Percentiles rank a stretch among this genome's conserved stretches.
Conservation (phyloP, 2,888 invertebrate species). For the Acleris sparsana region DNA sequence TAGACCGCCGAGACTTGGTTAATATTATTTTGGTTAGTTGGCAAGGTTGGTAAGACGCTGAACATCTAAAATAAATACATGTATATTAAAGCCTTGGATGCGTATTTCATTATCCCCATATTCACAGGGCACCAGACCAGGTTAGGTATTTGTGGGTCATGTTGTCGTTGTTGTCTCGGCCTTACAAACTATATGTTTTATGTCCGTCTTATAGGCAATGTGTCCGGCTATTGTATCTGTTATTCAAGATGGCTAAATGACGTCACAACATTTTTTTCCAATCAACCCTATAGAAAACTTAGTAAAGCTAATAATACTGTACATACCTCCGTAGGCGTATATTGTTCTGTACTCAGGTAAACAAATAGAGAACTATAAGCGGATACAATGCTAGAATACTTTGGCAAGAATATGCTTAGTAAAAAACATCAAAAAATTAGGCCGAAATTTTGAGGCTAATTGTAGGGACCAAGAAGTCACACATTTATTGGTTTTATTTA, state of each 20-base stretch:
- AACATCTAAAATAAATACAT: too few species aligned
- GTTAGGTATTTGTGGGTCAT: too few species aligned
- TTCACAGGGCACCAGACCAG: too few species aligned
- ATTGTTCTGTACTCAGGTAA: conserved; percentile 34
- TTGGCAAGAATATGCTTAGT: conserved; percentile 66
- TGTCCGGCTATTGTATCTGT: not conserved
- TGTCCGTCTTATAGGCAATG: too few species aligned
- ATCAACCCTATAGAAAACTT: conserved; percentile 51
- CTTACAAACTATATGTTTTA: too few species aligned
- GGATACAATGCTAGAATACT: conserved; percentile 50
- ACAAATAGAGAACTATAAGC: conserved; percentile 21
- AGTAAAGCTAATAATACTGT: conserved; percentile 83
- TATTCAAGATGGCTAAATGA: not conserved
- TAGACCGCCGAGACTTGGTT: too few species aligned
- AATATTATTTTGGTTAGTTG: too few species aligned
- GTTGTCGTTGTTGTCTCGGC: too few species aligned
- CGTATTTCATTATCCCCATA: too few species aligned
- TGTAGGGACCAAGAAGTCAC: not conserved
- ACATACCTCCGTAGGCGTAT: conserved; percentile 72
- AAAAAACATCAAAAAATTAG: conserved; percentile 2
- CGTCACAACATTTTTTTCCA: conserved; percentile 15
- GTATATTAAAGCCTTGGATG: too few species aligned
- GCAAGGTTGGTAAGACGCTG: too few species aligned
- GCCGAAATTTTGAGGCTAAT: conserved; percentile 3
- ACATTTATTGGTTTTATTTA: not conserved